phyloP scores from a whole-genome alignment of 2,113 vertebrate genomes.

The Tamias sibiricus region DNA sequence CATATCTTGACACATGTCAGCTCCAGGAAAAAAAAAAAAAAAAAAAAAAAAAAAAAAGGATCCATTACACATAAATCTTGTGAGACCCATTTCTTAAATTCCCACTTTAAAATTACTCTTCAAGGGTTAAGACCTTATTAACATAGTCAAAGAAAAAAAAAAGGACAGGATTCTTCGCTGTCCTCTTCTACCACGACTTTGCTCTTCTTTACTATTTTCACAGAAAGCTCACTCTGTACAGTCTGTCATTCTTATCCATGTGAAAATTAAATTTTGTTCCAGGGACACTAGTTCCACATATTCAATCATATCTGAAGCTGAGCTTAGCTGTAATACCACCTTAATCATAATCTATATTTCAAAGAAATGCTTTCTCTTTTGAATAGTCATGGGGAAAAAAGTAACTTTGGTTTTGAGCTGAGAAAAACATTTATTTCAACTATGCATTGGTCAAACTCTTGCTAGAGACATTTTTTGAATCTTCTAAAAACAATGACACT shows the following conservation, averaged over 20 bases:
- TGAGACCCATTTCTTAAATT: background rate
- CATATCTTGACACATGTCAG: background rate
- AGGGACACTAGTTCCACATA: background rate
- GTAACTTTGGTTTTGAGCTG: background rate
- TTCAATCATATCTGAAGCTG: background rate
- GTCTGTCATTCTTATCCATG: background rate
- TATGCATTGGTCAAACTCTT: background rate
- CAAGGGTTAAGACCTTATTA: background rate
- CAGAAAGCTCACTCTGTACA: background rate
- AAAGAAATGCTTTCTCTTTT: background rate
- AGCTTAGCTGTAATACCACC: background rate
- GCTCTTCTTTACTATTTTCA: background rate
- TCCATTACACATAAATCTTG: background rate
- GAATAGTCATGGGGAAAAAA: background rate
- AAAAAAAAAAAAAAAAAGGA: background rate
- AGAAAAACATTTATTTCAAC: conserved; percentile 44
- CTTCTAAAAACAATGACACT: background rate
- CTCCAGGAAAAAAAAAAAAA: background rate
- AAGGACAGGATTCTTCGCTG: fast-evolving
- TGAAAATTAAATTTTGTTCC: background rate
- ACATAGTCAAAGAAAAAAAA: background rate
- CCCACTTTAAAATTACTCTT: background rate
- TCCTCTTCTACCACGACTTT: background rate
- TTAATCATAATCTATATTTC: conserved; percentile 41
- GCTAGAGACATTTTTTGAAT: conserved; percentile 19